A percentile compares a stretch with the other conserved stretches of the same genome.
These are phyloP conservation scores for Limulus polyphemus DNA, from an alignment of 2,888 invertebrate species.

Conservation along the genomic window DNA sequence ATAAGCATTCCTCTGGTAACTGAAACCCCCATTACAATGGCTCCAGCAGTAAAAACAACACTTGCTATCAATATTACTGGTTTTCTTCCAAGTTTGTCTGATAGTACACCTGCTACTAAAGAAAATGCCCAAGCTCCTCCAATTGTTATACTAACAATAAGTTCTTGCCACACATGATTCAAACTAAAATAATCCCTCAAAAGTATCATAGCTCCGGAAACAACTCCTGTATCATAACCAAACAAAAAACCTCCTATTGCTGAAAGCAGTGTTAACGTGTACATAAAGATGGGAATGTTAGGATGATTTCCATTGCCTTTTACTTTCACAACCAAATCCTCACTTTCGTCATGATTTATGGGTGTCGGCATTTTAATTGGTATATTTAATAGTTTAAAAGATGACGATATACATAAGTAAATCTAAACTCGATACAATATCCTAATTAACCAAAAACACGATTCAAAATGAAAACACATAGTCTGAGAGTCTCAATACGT, in stretches of 20 bases:
- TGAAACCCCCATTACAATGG: slow-evolving; percentile 38
- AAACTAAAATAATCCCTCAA: slow-evolving; percentile 35
- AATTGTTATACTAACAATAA: slow-evolving; percentile 39
- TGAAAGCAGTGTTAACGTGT: slow-evolving; percentile 36
- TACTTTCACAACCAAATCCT: no score
- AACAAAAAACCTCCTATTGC: slow-evolving; percentile 44
- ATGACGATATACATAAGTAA: no score
- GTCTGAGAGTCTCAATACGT: no score
- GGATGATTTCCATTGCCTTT: no score
- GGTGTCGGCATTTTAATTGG: no score
- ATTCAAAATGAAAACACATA: no score
- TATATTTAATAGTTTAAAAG: no score
- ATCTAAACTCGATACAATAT: no score
- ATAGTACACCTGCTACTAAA: slow-evolving; percentile 38
- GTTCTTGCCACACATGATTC: slow-evolving; percentile 38
- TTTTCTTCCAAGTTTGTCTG: slow-evolving; percentile 42
- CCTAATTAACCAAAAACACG: no score
- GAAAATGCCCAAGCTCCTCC: slow-evolving; percentile 37
- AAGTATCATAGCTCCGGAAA: slow-evolving; percentile 38
- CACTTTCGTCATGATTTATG: no score
- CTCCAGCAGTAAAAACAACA: slow-evolving; percentile 40
- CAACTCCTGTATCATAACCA: slow-evolving; percentile 46
- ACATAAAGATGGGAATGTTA: slow-evolving; percentile 17
- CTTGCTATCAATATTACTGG: slow-evolving; percentile 42
- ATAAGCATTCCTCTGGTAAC: slow-evolving; percentile 35